These are phyloP conservation scores for Drosophila mettleri DNA, from an alignment of 2,888 invertebrate species.

Conservation along the genomic window DNA sequence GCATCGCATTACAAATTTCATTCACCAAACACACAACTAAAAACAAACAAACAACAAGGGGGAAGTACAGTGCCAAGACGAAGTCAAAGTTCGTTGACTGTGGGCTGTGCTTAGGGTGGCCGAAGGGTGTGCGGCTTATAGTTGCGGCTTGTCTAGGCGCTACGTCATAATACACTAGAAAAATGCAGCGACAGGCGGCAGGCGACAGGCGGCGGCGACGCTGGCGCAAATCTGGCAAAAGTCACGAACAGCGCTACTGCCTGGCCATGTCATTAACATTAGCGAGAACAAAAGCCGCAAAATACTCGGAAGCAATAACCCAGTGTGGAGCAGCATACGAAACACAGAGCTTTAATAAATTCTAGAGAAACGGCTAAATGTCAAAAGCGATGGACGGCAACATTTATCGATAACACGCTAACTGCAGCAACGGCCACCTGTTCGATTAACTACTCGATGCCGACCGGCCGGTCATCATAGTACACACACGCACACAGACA, in stretches of 20 bases:
- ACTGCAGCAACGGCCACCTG: constrained; percentile 57
- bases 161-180: constrained; percentile 78
- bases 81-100: constrained; percentile 79
- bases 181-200: constrained; percentile 71
- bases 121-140: constrained; percentile 3
- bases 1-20: constrained; percentile 83
- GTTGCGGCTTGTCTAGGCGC: constrained; percentile 64
- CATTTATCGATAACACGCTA: constrained; percentile 52
- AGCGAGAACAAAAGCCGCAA: constrained; percentile 46
- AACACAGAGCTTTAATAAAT: constrained; percentile 39
- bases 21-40: constrained; percentile 76
- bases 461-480: constrained; percentile 39
- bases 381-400: constrained; percentile 26
- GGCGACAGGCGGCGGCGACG: constrained; percentile 50
- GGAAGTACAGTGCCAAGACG: constrained; percentile 20
- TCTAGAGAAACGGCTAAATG: constrained; percentile 41
- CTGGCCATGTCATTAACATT: constrained; percentile 67
- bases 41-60: constrained; percentile 42
- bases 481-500: constrained; percentile 7
- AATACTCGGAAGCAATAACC: constrained; percentile 66
- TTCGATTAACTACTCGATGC: constrained; percentile 71
- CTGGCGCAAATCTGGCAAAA: constrained; percentile 67
- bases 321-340: background rate
- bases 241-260: constrained; percentile 64
- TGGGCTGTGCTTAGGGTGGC: constrained; percentile 36